Conservation (phyloP, 2,113 vertebrate genomes). For the Callipepla californica region DNA sequence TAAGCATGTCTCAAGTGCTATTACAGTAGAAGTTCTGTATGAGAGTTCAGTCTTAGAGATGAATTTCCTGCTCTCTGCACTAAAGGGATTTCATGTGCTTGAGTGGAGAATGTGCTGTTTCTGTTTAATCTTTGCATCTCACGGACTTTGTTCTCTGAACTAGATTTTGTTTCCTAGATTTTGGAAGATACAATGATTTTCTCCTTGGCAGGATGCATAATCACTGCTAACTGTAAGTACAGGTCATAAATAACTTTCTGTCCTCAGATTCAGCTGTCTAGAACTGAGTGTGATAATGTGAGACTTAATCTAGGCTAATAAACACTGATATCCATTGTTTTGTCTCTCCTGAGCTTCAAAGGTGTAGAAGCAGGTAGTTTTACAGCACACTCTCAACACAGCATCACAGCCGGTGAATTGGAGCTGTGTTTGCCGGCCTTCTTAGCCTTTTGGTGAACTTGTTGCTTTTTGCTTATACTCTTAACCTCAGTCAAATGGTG, state of each 20-base stretch:
- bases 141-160: slow-evolving; percentile 56
- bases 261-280: background rate
- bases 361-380: background rate
- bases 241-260: background rate
- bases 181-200: slow-evolving; percentile 98
- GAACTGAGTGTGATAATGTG: background rate
- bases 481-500: background rate
- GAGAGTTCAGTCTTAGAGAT: slow-evolving; percentile 24
- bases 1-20: background rate
- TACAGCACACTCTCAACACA: background rate
- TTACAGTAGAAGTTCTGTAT: slow-evolving; percentile 17
- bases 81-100: slow-evolving; percentile 30
- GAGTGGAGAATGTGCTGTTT: slow-evolving; percentile 20
- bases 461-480: slow-evolving; percentile 7
- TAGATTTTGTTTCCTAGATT: slow-evolving; percentile 82
- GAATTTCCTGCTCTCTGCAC: slow-evolving; percentile 20
- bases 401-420: slow-evolving; percentile 44
- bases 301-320: background rate
- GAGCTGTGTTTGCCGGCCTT: slow-evolving; percentile 48
- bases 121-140: slow-evolving; percentile 18
- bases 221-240: slow-evolving; percentile 94
- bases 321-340: background rate
- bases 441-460: background rate
- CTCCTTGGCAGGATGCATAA: slow-evolving; percentile 89
- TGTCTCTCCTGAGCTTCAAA: slow-evolving; percentile 30